phyloP scores from a whole-genome alignment of 2,888 invertebrate genomes.

The Eupithecia subfuscata region DNA sequence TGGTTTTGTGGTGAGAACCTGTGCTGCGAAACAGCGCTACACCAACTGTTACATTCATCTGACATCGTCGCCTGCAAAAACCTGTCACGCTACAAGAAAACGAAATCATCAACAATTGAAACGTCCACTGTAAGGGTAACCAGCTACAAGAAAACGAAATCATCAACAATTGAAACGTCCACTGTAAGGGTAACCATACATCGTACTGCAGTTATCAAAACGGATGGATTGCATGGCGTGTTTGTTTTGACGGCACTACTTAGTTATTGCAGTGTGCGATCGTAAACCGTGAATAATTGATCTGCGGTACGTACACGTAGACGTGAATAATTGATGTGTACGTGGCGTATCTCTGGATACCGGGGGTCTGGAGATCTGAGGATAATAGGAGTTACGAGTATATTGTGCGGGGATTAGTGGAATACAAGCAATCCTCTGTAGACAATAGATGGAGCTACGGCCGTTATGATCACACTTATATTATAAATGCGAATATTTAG shows the following conservation, averaged over 20 bases:
- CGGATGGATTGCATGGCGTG: conserved; percentile 64
- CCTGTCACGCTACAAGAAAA: not conserved
- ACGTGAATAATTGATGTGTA: conserved; percentile 15
- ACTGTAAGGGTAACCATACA: conserved; percentile 42
- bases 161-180: conserved; percentile 15
- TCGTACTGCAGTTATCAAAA: conserved; percentile 64
- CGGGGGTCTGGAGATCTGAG: not conserved
- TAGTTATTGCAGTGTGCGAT: conserved; percentile 43
- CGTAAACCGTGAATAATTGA: conserved; percentile 48
- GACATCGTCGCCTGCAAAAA: not conserved
- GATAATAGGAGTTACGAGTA: not conserved
- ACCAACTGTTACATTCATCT: not conserved
- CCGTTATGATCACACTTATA: no score
- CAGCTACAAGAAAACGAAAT: not conserved
- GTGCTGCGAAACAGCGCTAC: no score
- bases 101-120: conserved; percentile 11
- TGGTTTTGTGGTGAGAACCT: no score
- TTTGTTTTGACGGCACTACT: conserved; percentile 55
- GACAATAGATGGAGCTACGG: not conserved
- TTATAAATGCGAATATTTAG: no score
- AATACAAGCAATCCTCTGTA: not conserved
- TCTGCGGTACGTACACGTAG: conserved; percentile 20
- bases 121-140: conserved; percentile 37
- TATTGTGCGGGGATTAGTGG: not conserved
- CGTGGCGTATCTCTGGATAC: conserved; percentile 22